Evolutionary conservation across 2,888 invertebrate species (phyloP), one percentile per base, ranked within the genome.

Genomic region (Limnephilus rhombicus): DNA sequence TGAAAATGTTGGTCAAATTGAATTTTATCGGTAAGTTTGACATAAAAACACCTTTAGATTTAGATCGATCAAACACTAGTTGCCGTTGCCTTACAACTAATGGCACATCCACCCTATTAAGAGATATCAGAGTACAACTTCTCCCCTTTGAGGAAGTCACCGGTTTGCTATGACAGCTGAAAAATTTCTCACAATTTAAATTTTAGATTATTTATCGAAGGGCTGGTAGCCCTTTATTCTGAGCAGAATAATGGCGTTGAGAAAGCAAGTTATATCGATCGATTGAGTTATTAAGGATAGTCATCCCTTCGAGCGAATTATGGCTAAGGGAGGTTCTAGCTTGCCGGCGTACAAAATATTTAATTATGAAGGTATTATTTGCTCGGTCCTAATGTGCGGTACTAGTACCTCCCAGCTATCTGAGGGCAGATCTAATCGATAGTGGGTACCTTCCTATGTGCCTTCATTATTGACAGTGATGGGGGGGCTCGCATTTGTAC

Each of bases 21-120:
- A 4, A 68, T 68, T 68, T 68, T 7, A 68, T 68, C 4, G 24
- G 24, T 68, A 68, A 68, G 7, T 68, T 68, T 24, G 18, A 68
- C 7, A 18, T 68, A 15, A 68, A 18, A 68, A 68, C 18, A 68
- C 7, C 24, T 68, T 68, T 24, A 68, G 0, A 68, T 68, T 68
- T 18, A 18, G 68, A 82, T 85, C n/a, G 85, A 85, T n/a, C 85
- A 85, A 85, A 85, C 85, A 24, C 18, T 13, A 18, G 83, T 37
- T 83, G 83, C 83, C 83, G 31, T 34, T 34, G 37, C 2, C 1
- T 85, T 85, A 34, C 34, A 82, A 29, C 4, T 85, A 85, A 85
- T 41, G 41, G 9, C 85, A 11, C n/a, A 37, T 37, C 18, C 34
- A 85, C 85, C 37, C 34, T 68, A 68, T 24, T 68, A 24, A 68